These are phyloP conservation scores for Periophthalmus magnuspinnatus DNA, from an alignment of 2,797 vertebrate genomes.

Conservation along the genomic window DNA sequence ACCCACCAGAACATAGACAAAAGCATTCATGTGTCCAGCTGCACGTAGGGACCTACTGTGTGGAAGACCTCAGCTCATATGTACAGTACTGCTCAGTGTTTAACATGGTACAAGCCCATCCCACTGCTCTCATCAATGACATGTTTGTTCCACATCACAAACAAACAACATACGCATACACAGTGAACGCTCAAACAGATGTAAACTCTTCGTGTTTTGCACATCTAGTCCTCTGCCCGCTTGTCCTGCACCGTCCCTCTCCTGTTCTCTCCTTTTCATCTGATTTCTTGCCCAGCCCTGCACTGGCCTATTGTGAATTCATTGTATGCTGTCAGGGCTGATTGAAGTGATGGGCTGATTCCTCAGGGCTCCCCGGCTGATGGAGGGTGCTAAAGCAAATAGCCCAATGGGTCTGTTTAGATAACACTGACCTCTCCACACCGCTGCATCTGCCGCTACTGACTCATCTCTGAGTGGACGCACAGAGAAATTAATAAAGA, in stretches of 20 bases:
- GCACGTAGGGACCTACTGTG: slow-evolving; percentile 5
- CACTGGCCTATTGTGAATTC: slow-evolving; percentile 76
- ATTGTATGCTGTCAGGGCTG: slow-evolving; percentile 72
- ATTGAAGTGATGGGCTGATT: slow-evolving; percentile 85
- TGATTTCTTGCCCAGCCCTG: slow-evolving; percentile 66
- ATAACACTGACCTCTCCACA: slow-evolving; percentile 85
- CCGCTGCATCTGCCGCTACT: slow-evolving; percentile 53
- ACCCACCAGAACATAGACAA: slow-evolving; percentile 14
- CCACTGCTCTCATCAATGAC: slow-evolving; percentile 69
- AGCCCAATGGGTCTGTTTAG: slow-evolving; percentile 84
- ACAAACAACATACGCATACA: slow-evolving; percentile 65
- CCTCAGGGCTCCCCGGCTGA: slow-evolving; percentile 74
- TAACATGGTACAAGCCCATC: slow-evolving; percentile 65
- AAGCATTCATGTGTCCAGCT: slow-evolving; percentile 18
- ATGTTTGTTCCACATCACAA: slow-evolving; percentile 76
- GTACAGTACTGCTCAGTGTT: slow-evolving; percentile 50
- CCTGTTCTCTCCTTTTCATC: slow-evolving; percentile 27
- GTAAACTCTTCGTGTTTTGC: slow-evolving; percentile 32
- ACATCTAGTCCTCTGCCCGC: slow-evolving; percentile 36
- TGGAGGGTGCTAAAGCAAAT: slow-evolving; percentile 87
- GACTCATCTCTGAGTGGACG: slow-evolving; percentile 52
- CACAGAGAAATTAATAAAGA: slow-evolving; percentile 31
- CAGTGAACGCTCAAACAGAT: slow-evolving; percentile 64
- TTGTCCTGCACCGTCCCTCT: slow-evolving; percentile 16
- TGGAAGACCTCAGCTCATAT: slow-evolving; percentile 19